Evolutionary conservation across 2,888 invertebrate genomes (phyloP).

Genomic region (Papilio gigon): DNA sequence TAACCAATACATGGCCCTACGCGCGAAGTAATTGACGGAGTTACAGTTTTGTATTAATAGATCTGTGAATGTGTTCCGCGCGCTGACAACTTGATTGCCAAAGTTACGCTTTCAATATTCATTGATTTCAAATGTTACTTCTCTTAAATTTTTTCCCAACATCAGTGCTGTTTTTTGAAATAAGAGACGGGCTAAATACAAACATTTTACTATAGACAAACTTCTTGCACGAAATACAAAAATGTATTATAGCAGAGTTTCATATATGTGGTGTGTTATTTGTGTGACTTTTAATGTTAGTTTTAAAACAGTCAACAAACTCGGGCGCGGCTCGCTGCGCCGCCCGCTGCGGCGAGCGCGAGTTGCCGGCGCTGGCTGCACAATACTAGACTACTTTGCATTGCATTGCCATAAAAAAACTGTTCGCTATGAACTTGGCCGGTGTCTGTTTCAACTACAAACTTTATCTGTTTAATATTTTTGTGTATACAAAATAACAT

Average conservation of each 20-base stretch:
- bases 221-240: not conserved
- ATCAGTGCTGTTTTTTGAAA: too few relatives aligned
- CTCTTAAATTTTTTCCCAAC: too few relatives aligned
- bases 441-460: not conserved
- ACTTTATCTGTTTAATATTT: conserved; percentile 2
- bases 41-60: not conserved
- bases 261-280: not conserved
- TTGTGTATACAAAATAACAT: not conserved
- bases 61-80: too few relatives aligned
- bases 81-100: too few relatives aligned
- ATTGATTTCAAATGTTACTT: too few relatives aligned
- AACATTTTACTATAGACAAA: too few relatives aligned
- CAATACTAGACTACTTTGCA: conserved; percentile 15
- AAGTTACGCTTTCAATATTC: too few relatives aligned
- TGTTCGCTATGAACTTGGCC: not conserved
- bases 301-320: conserved; percentile 11
- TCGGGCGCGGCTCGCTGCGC: not conserved
- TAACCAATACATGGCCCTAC: not conserved
- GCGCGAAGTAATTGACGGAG: not conserved
- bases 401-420: conserved; percentile 18
- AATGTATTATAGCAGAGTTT: not conserved
- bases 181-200: too few relatives aligned
- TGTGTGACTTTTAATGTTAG: conserved; percentile 13
- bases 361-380: conserved; percentile 6
- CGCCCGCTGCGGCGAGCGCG: not conserved